Percentiles rank a stretch among this genome's conserved stretches.
Conservation (phyloP, 1,140 invertebrate species). For the Telenomus remus region DNA sequence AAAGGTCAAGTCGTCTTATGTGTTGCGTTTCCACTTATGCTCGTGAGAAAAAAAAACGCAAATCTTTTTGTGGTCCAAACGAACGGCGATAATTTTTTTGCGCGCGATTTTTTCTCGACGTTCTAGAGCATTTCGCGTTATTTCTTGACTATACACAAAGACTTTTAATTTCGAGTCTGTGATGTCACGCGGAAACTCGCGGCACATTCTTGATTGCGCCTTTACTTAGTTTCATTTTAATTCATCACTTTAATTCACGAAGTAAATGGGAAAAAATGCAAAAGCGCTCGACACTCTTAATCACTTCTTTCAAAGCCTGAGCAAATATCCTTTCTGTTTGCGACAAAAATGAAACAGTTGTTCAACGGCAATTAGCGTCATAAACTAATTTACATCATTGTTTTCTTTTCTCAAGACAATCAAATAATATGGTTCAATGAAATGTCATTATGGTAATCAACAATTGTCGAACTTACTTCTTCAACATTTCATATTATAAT, state of each 20-base stretch:
- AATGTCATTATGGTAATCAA: too few relatives aligned
- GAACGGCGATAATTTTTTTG: slow-evolving; percentile 26
- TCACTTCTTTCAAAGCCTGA: slow-evolving; percentile 14
- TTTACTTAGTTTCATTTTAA: slow-evolving; percentile 18
- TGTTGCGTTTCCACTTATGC: slow-evolving; percentile 16
- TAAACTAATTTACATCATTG: too few relatives aligned
- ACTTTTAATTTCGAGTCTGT: slow-evolving; percentile 43
- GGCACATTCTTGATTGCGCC: slow-evolving; percentile 42
- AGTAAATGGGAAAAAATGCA: slow-evolving; percentile 33
- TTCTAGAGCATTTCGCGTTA: slow-evolving; percentile 21
- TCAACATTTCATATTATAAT: too few relatives aligned
- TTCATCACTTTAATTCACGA: slow-evolving; percentile 23
- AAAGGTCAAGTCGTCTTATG: slow-evolving; percentile 42
- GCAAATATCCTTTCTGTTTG: slow-evolving; percentile 32
- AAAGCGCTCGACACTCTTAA: slow-evolving; percentile 22
- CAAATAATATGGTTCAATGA: background rate
- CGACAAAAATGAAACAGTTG: background rate
- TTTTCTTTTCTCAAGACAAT: too few relatives aligned
- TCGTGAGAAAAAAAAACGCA: slow-evolving; percentile 10
- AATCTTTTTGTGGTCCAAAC: background rate
- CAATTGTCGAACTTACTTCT: too few relatives aligned
- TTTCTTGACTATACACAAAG: slow-evolving; percentile 23
- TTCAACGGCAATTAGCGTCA: too few relatives aligned
- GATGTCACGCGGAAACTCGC: slow-evolving; percentile 17
- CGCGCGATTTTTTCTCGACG: slow-evolving; percentile 27